Evolutionary conservation across 1,140 invertebrate species (phyloP).

Genomic region (Pseudomyrmex dendroicus): DNA sequence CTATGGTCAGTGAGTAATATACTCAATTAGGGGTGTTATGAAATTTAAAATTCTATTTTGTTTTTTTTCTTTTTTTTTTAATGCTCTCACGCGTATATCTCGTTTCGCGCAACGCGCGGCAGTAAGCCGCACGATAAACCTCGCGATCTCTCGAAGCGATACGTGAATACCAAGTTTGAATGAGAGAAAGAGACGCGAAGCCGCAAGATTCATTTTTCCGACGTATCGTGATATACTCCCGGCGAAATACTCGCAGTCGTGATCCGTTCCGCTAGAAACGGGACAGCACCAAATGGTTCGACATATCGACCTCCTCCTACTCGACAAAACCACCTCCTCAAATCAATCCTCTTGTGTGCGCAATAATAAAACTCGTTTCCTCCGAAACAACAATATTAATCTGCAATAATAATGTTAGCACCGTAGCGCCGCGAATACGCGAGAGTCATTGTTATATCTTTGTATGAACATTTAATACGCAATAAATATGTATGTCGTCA

Average conservation of each 20-base stretch:
- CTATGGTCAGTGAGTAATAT: slow-evolving; percentile 26
- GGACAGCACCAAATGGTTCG: slow-evolving; percentile 45
- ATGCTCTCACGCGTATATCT: slow-evolving; percentile 11
- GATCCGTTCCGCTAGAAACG: slow-evolving; percentile 34
- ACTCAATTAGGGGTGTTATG: slow-evolving; percentile 36
- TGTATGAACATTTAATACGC: slow-evolving; percentile 78
- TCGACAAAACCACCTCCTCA: slow-evolving; percentile 37
- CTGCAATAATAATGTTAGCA: slow-evolving; percentile 67
- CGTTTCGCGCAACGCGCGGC: slow-evolving; percentile 10
- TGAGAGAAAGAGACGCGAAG: slow-evolving; percentile 8
- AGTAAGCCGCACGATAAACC: not conserved
- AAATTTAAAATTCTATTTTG: slow-evolving; percentile 3
- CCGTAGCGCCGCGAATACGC: slow-evolving; percentile 47
- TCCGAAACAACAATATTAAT: slow-evolving; percentile 65
- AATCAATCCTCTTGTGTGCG: slow-evolving; percentile 38
- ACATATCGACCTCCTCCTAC: slow-evolving; percentile 45
- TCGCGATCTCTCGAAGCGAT: not conserved
- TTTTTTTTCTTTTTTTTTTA: not conserved
- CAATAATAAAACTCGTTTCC: slow-evolving; percentile 61
- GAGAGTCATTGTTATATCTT: slow-evolving; percentile 75
- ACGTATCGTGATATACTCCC: slow-evolving; percentile 10
- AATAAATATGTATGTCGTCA: slow-evolving; percentile 71
- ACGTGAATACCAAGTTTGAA: slow-evolving; percentile 1
- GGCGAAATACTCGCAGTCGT: slow-evolving; percentile 18
- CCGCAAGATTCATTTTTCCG: slow-evolving; percentile 12